Base-by-base conservation (phyloP, 2,888 invertebrate species). In the Agrotis clavis region DNA sequence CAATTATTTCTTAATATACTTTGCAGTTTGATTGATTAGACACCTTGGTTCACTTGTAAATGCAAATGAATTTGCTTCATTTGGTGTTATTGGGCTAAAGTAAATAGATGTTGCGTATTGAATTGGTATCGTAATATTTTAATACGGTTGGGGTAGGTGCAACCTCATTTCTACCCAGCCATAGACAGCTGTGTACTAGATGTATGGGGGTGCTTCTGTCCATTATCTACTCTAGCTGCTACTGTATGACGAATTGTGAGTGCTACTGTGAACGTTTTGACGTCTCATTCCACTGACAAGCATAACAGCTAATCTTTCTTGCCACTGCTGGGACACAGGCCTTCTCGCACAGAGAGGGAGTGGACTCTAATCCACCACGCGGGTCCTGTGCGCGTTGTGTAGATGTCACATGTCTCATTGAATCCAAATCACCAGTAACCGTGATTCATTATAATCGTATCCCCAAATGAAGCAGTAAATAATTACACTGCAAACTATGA, bases 21-120 rank as follows among this genome's bases (percentile, higher is more conserved):
- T 71, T 73, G 60, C 74, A 19, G 50, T 67, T 79, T 71, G 66
- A 64, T 73, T 76, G 61, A 77, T 73, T 67, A 48, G 69, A 53
- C 16, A 63, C 35, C 14, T 67, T 41, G 14, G 45, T 71, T 61
- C 30, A 19, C 13, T 61, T 65, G 30, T 63, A 21, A 41, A 61
- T 65, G 21, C 16, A 62, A 66, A 75, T 70, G 5, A 56, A 56
- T 13, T 54, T 53, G 25, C 21, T 50, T 48, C 13, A 41, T 41
- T 50, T 19, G 35, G n/a, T 50, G 2, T 41, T 7, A n/a, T 48
- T 21, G 9, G 9, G 13, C 19, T 2, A 16, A 9, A 45, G 6
- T 35, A 25, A 41, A 21, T 57, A 21, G 19, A 25, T 51, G 3
- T 21, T 21, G 25, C 21, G n/a, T 18, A 19, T 13, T 67, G n/a